Evolutionary conservation across 1,140 invertebrate genomes (phyloP).

Genomic region (Pogonus chalceus): DNA sequence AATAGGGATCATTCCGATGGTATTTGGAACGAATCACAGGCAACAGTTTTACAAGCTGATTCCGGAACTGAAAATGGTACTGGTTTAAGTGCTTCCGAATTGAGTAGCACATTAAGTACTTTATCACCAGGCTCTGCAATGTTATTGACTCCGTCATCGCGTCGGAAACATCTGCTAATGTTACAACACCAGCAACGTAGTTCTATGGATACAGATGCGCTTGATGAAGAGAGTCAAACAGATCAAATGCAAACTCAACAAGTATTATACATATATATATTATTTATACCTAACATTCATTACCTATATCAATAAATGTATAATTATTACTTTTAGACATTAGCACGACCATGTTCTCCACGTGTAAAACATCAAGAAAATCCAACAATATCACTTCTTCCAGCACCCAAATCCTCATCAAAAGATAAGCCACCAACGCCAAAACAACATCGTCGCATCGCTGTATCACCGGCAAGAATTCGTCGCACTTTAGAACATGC

Average conservation of each 20-base stretch:
- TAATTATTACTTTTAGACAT: background rate
- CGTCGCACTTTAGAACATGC: conserved; percentile 25
- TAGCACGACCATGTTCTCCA: conserved; percentile 21
- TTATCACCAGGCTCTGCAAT: conserved; percentile 43
- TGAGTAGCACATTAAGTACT: conserved; percentile 44
- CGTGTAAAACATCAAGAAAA: conserved; percentile 28
- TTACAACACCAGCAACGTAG: conserved; percentile 73
- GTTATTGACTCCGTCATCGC: conserved; percentile 61
- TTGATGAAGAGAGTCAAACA: conserved; percentile 54
- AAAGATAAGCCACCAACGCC: conserved; percentile 24
- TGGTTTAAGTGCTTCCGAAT: conserved; percentile 46
- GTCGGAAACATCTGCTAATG: conserved; percentile 60
- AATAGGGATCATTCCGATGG: conserved; percentile 73
- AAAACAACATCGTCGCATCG: conserved; percentile 22
- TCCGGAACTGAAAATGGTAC: conserved; percentile 53
- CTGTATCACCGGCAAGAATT: conserved; percentile 21
- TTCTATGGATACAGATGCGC: conserved; percentile 71
- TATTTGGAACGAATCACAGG: conserved; percentile 79
- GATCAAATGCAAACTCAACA: conserved; percentile 36
- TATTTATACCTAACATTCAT: background rate
- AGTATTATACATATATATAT: conserved; percentile 1
- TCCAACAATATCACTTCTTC: conserved; percentile 31
- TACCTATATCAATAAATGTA: background rate
- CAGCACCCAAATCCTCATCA: background rate
- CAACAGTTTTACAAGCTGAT: conserved; percentile 67